Evolutionary conservation across 2,797 vertebrate species (phyloP), one percentile per base, ranked within the genome.

Genomic region (Silurus lanzhouensis): DNA sequence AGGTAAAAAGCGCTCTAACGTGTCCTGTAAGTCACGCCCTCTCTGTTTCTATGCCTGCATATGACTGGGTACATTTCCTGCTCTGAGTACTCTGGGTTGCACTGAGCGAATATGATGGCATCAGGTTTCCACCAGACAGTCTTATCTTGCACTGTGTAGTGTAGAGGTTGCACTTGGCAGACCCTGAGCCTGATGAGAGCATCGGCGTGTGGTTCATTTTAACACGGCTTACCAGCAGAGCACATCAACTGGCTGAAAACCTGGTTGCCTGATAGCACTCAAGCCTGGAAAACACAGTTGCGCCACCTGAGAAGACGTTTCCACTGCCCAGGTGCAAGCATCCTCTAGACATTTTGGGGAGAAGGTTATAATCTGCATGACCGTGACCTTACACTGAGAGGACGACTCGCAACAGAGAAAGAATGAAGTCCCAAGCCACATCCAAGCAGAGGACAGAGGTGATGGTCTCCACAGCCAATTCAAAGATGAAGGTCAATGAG

Each of bases 31-130:
- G 80, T n/a, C 64, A 22, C 64, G 20, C 66, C 81, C 27, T 82
- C 48, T 52, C 64, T 27, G 7, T 81, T 27, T 81, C 20, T 58
- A 70, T 2, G 3, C 66, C 81, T 58, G 81, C 10, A 58, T 82
- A 70, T 5, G 48, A 31, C 80, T 82, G 31, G 8, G 66, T 57
- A 55, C 46, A 82, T 82, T 70, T 82, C 52, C 81, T 82, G 52
- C 27, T 70, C 66, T 71, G 20, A 44, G 52, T 82, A 57, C 52
- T 38, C 81, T 44, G 66, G 27, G 27, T 82, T 82, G 66, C 66
- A 44, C 66, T 6, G 13, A 71, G 81, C 19, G 52, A 82, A 71
- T 57, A 81, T 57, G 64, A 70, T 7, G 52, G 81, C 81, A 82
- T 82, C 67, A 22, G 22, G 81, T 82, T 82, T 82, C 81, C 52